Evolutionary conservation across 2,113 vertebrate genomes (phyloP).

Genomic region (Bos taurus): DNA sequence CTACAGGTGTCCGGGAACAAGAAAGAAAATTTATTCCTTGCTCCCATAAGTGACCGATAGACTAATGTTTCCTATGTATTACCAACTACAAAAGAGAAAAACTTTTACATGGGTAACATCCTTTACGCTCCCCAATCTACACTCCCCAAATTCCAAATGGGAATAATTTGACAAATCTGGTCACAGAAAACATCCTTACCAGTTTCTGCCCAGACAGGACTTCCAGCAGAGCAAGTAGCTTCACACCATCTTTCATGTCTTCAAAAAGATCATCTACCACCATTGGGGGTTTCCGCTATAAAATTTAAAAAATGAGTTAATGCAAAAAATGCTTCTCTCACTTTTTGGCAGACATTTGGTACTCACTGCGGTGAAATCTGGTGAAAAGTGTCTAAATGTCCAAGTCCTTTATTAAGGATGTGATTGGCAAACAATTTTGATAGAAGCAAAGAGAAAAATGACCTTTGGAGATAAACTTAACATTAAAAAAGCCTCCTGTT

Average conservation of each 20-base stretch:
- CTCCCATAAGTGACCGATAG: background rate
- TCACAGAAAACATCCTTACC: constrained; percentile 81
- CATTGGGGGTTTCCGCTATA: constrained; percentile 91
- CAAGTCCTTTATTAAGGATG: background rate
- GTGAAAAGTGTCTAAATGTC: background rate
- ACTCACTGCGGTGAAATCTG: background rate
- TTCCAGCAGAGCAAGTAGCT: constrained; percentile 91
- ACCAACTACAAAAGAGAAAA: background rate
- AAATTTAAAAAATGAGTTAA: constrained; percentile 23
- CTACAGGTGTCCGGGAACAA: background rate
- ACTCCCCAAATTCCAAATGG: background rate
- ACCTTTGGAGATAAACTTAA: background rate
- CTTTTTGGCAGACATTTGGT: background rate
- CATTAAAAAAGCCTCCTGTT: background rate
- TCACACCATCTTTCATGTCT: constrained; percentile 95
- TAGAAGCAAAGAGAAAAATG: background rate
- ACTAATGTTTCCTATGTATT: background rate
- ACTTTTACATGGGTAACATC: background rate
- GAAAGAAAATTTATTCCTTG: background rate
- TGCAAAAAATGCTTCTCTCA: background rate
- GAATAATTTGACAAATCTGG: background rate
- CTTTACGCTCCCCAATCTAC: background rate
- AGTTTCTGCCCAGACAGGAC: constrained; percentile 93
- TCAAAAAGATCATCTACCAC: constrained; percentile 92
- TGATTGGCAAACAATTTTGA: background rate